phyloP scores from a whole-genome alignment of 35 echinoderm and acorn worm species.

The Acanthaster planci region DNA sequence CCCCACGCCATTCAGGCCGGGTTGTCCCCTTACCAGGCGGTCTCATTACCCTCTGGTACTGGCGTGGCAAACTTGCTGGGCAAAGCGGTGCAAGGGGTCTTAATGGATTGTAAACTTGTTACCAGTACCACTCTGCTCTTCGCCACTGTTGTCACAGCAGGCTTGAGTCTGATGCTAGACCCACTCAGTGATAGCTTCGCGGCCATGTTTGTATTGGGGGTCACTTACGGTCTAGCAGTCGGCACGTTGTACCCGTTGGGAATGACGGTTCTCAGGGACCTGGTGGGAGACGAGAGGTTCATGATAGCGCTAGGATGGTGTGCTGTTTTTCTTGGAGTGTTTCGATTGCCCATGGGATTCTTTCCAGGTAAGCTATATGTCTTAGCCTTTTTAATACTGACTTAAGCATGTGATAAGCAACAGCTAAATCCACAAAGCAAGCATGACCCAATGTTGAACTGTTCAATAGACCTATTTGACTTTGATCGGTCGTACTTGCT shows the following conservation, averaged over 20 bases:
- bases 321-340: background rate
- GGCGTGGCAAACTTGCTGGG: background rate
- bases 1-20: background rate
- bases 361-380: conserved; percentile 3
- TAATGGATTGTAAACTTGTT: background rate
- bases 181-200: background rate
- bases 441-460: too few species aligned
- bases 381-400: too few species aligned
- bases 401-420: too few species aligned
- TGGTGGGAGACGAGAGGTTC: background rate
- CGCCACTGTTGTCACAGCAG: background rate
- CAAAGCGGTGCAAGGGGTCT: background rate
- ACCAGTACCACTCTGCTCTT: background rate
- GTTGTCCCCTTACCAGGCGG: background rate
- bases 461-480: too few species aligned
- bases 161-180: conserved; percentile 5
- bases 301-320: conserved; percentile 1
- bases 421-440: too few species aligned
- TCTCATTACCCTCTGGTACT: background rate
- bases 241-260: background rate
- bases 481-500: too few species aligned
- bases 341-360: conserved; percentile 17
- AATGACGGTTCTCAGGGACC: conserved; percentile 6
- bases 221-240: background rate
- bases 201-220: background rate